Conservation (phyloP, 2,888 invertebrate genomes). For the Pogonocherus hispidulus region DNA sequence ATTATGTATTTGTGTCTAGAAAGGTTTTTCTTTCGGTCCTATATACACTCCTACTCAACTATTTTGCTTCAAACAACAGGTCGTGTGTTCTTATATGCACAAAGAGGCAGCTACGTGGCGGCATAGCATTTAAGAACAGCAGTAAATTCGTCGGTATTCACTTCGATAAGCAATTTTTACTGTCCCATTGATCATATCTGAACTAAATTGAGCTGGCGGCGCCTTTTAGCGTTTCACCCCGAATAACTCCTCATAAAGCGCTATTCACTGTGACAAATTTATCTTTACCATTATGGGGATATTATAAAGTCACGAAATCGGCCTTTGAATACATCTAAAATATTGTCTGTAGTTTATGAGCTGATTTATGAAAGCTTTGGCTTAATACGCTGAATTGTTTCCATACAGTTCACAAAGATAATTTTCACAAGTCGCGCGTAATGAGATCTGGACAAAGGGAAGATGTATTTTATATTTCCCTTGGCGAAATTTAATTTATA, state of each 20-base stretch:
- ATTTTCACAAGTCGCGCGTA: neutral
- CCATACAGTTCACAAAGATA: neutral
- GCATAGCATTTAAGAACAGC: neutral
- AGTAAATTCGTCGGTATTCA: slow-evolving; percentile 9
- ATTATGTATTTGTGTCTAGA: too few relatives aligned
- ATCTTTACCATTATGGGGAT: neutral
- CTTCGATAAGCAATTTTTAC: slow-evolving; percentile 13
- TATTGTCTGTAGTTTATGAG: neutral
- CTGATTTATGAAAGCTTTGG: neutral
- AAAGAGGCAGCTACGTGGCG: neutral
- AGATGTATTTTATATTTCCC: neutral
- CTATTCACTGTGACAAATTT: slow-evolving; percentile 7
- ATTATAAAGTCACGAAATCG: neutral
- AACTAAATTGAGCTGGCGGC: slow-evolving; percentile 13
- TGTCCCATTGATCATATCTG: slow-evolving; percentile 14
- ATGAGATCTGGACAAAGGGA: neutral
- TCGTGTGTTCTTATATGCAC: neutral
- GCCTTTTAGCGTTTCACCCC: neutral
- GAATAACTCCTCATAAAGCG: neutral
- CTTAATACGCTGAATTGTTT: neutral
- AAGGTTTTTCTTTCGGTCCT: too few relatives aligned
- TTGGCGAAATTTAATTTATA: neutral
- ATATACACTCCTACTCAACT: neutral
- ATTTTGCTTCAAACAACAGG: slow-evolving; percentile 6
- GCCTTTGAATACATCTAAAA: slow-evolving; percentile 5